These are phyloP conservation scores for Scolopax mira DNA, from an alignment of 2,113 vertebrate species.

Conservation along the genomic window DNA sequence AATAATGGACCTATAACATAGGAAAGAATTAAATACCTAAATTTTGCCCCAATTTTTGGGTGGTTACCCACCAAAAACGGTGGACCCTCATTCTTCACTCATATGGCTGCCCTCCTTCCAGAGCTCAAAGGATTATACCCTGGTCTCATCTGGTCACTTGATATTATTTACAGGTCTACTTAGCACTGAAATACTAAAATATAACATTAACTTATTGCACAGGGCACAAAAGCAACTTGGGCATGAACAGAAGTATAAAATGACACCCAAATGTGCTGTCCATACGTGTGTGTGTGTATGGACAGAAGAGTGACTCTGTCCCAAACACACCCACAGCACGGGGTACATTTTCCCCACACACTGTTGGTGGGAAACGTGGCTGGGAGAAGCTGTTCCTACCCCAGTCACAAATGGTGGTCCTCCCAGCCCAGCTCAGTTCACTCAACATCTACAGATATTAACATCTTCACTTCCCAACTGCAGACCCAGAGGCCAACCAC, in stretches of 20 bases:
- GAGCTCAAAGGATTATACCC: neutral
- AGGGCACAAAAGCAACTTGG: neutral
- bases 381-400: neutral
- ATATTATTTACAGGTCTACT: neutral
- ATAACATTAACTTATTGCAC: neutral
- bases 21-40: neutral
- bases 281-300: accelerated
- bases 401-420: neutral
- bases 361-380: neutral
- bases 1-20: neutral
- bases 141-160: neutral
- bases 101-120: neutral
- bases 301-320: neutral
- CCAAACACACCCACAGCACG: accelerated
- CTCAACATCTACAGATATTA: neutral
- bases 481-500: neutral
- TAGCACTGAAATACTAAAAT: neutral
- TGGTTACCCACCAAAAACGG: neutral
- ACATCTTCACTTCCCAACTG: neutral
- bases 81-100: neutral
- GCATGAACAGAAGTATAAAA: neutral
- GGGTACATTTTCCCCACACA: neutral
- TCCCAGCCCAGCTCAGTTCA: neutral
- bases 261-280: neutral
- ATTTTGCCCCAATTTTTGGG: neutral